Base-by-base conservation (phyloP, 2,888 invertebrate genomes). In the Mystacides longicornis region DNA sequence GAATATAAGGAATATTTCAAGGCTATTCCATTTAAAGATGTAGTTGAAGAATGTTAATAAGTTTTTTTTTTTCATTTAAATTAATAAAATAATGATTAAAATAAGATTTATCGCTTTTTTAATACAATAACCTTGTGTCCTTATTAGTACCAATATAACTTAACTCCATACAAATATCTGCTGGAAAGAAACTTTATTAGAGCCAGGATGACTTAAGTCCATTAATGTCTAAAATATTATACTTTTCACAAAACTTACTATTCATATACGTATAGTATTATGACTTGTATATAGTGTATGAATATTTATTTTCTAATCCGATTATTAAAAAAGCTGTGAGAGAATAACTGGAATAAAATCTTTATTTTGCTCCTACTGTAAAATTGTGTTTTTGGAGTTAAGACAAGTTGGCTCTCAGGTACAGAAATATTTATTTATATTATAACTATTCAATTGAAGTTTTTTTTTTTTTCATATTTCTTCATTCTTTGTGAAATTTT, bases 131-230 rank as follows among this genome's bases (percentile, higher is more conserved):
- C 45, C 45, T 45, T 45, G 21, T 19, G 20, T 14, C 45, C 45
- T 23, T 23, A 27, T 16, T 49, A 49, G 31, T 16, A 27, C 31
- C 31, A 49, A 49, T 27, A 49, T 49, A 49, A 49, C 49, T n/a
- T 49, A 49, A 49, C 49, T 49, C 49, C 49, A 49, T 49, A 49
- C 19, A 49, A 19, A 27, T 31, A 49, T 49, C 31, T 27, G 19
- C 16, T 3, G 31, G 31, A 46, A 46, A 20, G 21, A 46, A 46
- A 46, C n/a, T 46, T 46, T 46, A 27, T 45, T 45, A 45, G 45
- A 19, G 45, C 45, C 45, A 45, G 45, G 20, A 45, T 20, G 45
- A 7, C 45, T 45, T 45, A 45, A 45, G 45, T 45, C 45, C 45
- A 45, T 21, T 45, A 45, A 45, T 19, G 45, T 14, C 45, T 45